Conservation (phyloP, 2,113 vertebrate genomes). For the Odobenus rosmarus region DNA sequence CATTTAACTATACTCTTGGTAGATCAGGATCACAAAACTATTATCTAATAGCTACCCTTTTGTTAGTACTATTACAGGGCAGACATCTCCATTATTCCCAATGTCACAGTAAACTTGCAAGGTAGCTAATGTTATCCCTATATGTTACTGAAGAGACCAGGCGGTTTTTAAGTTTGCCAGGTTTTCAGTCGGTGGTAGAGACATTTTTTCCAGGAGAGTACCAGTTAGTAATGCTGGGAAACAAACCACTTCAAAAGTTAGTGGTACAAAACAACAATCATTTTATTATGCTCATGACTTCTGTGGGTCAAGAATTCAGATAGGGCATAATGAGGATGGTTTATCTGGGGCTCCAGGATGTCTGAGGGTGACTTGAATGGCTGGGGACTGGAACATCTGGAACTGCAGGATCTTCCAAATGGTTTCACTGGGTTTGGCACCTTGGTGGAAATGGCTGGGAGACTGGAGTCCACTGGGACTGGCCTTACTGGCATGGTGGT, state of each 20-base stretch:
- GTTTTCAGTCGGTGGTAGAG: background rate
- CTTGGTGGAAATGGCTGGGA: background rate
- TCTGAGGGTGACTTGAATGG: background rate
- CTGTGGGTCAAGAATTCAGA: slow-evolving; percentile 43
- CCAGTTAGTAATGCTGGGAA: background rate
- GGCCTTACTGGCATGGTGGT: background rate
- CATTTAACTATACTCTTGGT: slow-evolving; percentile 8
- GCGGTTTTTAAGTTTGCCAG: slow-evolving; percentile 22
- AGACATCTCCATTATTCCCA: background rate
- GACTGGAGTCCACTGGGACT: background rate
- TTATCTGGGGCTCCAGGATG: background rate
- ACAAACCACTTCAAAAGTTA: slow-evolving; percentile 15
- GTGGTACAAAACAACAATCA: slow-evolving; percentile 17
- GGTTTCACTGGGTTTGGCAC: background rate
- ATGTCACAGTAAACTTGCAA: background rate
- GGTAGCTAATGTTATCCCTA: background rate
- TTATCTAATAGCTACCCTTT: slow-evolving; percentile 16
- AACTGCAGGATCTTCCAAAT: background rate
- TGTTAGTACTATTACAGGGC: background rate
- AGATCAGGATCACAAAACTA: slow-evolving; percentile 12
- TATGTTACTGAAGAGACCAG: background rate
- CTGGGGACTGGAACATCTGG: background rate
- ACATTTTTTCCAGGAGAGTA: slow-evolving; percentile 1
- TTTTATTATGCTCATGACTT: background rate
- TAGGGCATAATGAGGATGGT: background rate